Base-by-base conservation (phyloP, 2,113 vertebrate genomes). In the Micronisus gabar region DNA sequence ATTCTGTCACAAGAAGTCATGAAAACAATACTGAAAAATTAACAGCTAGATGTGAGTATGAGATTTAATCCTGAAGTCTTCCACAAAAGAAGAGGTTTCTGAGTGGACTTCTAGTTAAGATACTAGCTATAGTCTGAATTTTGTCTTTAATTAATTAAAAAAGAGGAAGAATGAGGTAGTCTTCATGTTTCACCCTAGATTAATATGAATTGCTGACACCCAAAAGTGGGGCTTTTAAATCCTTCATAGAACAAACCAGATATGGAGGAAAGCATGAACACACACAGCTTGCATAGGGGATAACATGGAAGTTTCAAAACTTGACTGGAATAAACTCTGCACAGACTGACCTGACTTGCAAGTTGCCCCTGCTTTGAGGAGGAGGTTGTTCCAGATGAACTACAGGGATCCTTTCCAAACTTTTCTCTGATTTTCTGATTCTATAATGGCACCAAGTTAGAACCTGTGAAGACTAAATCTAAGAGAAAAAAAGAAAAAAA, bases 21-120 rank as follows among this genome's bases (percentile, higher is more conserved):
- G 34, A 61, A 88, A 94, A 91, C 22, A 91, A 72, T 18, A 18
- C 27, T 58, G 68, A 79, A 84, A 93, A 93, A 80, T 56, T 67
- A 68, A 91, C 56, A 85, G 7, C 15, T 65, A 48, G 34, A 52
- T 10, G 62, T 4, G 0, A 58, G 21, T 19, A 23, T 47, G 38
- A 87, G 43, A 52, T 87, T 92, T 80, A 93, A 85, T 62, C 13
- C 40, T 63, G 25, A 85, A 85, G 8, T 65, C 17, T 9, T 43
- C 16, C 4, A 53, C 11, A 29, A 75, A 85, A 48, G 5, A 56
- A 55, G 36, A 40, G 11, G 2, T 25, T 67, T 95, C 36, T 87
- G 43, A 61, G 13, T 59, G 9, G 38, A 63, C 2, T 29, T 65
- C 41, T 18, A 22, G 45, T 80, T 61, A 82, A 68, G 30, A 70